These are phyloP conservation scores for Corapipo altera DNA, from an alignment of 2,113 vertebrate genomes.

Conservation along the genomic window DNA sequence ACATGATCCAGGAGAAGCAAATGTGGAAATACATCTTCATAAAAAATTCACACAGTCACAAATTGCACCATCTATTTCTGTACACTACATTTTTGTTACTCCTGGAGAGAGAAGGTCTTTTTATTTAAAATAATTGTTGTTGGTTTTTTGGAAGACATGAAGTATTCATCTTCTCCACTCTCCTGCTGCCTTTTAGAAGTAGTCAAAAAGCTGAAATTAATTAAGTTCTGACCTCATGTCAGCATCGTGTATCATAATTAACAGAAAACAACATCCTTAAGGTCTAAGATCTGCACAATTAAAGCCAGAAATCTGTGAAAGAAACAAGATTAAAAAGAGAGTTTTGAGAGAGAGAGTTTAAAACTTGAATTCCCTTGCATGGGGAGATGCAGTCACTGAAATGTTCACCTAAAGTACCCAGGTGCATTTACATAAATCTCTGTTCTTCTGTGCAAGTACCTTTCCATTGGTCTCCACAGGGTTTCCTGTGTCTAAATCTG, in stretches of 20 bases:
- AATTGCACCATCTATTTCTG: constrained; percentile 56
- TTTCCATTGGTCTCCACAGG: background rate
- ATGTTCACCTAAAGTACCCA: background rate
- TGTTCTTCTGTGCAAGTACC: constrained; percentile 22
- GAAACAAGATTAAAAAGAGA: background rate
- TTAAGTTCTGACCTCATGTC: constrained; percentile 60
- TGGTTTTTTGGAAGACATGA: constrained; percentile 1
- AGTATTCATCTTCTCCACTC: constrained; percentile 34
- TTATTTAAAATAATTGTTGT: constrained; percentile 61
- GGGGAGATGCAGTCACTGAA: background rate
- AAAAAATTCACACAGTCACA: constrained; percentile 62
- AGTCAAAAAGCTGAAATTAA: constrained; percentile 61
- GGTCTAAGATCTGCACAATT: constrained; percentile 51
- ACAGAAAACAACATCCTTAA: constrained; percentile 49
- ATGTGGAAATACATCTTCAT: constrained; percentile 51
- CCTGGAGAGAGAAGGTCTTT: constrained; percentile 25
- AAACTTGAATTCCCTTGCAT: constrained; percentile 1
- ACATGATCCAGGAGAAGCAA: constrained; percentile 38
- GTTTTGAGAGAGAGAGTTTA: background rate
- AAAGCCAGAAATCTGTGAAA: constrained; percentile 27
- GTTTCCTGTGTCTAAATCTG: background rate
- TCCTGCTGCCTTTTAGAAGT: constrained; percentile 53
- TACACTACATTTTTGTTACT: constrained; percentile 19
- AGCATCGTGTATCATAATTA: constrained; percentile 57
- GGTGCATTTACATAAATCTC: constrained; percentile 3